A percentile compares a stretch with the other conserved stretches of the same genome.
These are phyloP conservation scores for Polydrusus pterygomalis DNA, from an alignment of 2,888 invertebrate species.

Conservation along the genomic window DNA sequence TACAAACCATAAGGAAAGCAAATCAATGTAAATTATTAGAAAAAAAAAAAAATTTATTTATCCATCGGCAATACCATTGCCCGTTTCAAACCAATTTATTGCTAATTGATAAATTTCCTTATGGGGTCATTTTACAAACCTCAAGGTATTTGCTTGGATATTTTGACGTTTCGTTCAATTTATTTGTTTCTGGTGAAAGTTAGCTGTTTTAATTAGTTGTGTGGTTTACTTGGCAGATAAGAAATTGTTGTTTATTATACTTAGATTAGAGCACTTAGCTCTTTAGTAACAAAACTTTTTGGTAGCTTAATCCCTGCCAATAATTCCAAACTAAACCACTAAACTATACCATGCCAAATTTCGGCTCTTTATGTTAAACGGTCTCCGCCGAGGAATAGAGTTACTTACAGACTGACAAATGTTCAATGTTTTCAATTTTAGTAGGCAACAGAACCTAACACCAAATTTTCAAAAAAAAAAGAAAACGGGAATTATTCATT, in stretches of 20 bases:
- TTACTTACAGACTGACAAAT: no score
- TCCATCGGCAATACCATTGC: neutral
- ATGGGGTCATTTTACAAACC: neutral
- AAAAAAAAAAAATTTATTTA: neutral
- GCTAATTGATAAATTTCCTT: constrained; percentile 7
- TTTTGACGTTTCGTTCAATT: constrained; percentile 10
- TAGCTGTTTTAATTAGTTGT: neutral
- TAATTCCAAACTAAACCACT: no score
- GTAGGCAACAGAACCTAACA: no score
- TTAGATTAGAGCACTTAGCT: no score
- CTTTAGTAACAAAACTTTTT: no score
- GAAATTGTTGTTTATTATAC: neutral
- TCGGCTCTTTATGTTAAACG: no score
- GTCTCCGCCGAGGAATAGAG: no score
- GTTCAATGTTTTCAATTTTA: no score
- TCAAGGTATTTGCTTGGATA: neutral
- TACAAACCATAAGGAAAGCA: neutral
- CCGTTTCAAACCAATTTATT: neutral
- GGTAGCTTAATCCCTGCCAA: no score
- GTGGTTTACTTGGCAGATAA: neutral
- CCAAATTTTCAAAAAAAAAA: no score
- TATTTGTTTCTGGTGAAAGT: neutral
- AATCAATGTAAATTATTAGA: neutral
- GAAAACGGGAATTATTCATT: no score
- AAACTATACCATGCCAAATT: no score